phyloP scores from a whole-genome alignment of 2,113 vertebrate genomes.

The Pelecanus crispus region DNA sequence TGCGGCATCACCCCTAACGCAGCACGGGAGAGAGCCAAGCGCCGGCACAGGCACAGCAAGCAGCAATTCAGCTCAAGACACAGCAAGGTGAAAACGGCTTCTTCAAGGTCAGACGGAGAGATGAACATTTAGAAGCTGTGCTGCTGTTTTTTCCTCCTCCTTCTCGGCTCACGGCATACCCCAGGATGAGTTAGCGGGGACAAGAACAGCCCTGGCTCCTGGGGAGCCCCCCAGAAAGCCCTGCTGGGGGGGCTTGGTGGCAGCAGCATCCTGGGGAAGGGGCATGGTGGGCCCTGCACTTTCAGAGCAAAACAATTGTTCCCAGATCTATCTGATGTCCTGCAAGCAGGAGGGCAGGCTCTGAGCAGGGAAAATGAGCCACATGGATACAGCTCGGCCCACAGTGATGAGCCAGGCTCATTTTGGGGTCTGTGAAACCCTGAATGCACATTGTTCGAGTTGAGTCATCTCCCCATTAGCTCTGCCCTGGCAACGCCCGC shows the following conservation, averaged over 20 bases:
- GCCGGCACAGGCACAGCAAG: fast-evolving
- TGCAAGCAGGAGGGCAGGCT: neutral
- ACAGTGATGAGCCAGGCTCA: neutral
- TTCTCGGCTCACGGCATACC: neutral
- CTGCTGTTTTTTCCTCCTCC: neutral
- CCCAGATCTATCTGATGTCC: neutral
- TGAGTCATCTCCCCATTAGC: fast-evolving
- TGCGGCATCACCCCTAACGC: fast-evolving
- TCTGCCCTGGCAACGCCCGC: neutral
- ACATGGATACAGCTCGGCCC: neutral
- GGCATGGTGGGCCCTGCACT: fast-evolving
- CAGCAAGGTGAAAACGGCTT: conserved; percentile 12
- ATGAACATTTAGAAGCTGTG: neutral
- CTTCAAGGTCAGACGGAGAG: neutral
- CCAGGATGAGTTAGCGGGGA: neutral
- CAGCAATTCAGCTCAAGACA: neutral
- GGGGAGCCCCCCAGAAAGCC: neutral
- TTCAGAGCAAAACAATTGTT: neutral
- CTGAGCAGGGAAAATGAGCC: neutral
- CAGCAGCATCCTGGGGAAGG: neutral
- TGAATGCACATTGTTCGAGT: fast-evolving
- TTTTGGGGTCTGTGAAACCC: neutral
- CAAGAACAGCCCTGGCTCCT: neutral
- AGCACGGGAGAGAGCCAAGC: fast-evolving
- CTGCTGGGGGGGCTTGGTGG: neutral